Evolutionary conservation across 2,797 vertebrate genomes (phyloP).

Genomic region (Phrynocephalus forsythii): DNA sequence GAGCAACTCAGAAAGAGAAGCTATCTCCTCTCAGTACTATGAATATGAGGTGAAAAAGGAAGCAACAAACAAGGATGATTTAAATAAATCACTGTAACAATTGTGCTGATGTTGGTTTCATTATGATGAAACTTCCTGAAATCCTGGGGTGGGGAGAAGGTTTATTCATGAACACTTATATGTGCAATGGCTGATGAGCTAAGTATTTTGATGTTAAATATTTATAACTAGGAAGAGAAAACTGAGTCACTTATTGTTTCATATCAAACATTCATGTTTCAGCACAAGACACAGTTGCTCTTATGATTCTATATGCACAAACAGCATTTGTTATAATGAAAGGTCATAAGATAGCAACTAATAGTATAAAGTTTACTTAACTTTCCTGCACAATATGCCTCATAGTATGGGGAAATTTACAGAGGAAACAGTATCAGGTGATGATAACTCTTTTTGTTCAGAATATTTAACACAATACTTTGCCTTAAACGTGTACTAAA

Average conservation of each 20-base stretch:
- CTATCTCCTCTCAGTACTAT: background rate
- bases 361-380: background rate
- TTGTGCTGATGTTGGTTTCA: background rate
- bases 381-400: slow-evolving; percentile 2
- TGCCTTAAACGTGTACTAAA: background rate
- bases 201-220: slow-evolving; percentile 50
- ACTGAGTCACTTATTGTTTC: slow-evolving; percentile 8
- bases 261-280: background rate
- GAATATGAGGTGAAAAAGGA: too few relatives aligned
- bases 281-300: slow-evolving; percentile 26
- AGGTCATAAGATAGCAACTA: slow-evolving; percentile 33
- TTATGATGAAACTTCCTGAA: background rate
- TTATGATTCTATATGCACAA: slow-evolving; percentile 1
- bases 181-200: background rate
- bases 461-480: background rate
- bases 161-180: background rate
- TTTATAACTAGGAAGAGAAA: slow-evolving; percentile 21
- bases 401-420: background rate
- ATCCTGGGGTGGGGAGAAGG: background rate
- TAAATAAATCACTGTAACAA: background rate
- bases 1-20: background rate
- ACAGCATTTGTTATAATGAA: slow-evolving; percentile 21
- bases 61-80: background rate
- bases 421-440: slow-evolving; percentile 14
- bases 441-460: background rate